phyloP scores from a whole-genome alignment of 2,797 vertebrate genomes.

The Nannoperca australis region DNA sequence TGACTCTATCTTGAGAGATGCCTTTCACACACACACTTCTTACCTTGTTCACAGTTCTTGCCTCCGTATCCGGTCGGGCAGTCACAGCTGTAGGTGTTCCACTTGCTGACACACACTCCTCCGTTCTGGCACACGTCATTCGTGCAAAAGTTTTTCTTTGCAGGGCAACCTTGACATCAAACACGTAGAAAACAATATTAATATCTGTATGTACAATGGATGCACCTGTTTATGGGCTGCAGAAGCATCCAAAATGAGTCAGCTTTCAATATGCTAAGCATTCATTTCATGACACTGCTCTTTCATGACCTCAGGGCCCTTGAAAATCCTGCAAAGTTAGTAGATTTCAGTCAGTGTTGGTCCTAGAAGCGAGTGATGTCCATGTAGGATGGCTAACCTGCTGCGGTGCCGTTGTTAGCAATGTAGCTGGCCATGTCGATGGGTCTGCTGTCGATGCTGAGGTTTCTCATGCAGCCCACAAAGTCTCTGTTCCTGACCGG shows the following conservation, averaged over 20 bases:
- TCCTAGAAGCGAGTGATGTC: background rate
- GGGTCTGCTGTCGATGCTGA: slow-evolving; percentile 91
- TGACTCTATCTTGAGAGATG: background rate
- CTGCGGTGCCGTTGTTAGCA: slow-evolving; percentile 95
- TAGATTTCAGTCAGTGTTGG: background rate
- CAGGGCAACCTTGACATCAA: slow-evolving; percentile 88
- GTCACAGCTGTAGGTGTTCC: slow-evolving; percentile 92
- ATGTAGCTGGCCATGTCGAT: slow-evolving; percentile 96
- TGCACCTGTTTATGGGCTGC: background rate
- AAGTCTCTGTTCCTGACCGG: slow-evolving; percentile 95
- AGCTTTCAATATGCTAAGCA: background rate
- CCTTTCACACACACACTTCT: slow-evolving; percentile 21
- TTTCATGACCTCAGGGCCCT: background rate
- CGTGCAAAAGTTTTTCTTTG: slow-evolving; percentile 92
- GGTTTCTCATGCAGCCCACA: slow-evolving; percentile 96
- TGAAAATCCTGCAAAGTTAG: background rate
- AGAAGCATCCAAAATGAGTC: background rate
- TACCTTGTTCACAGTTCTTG: slow-evolving; percentile 97
- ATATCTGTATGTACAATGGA: background rate
- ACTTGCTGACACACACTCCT: slow-evolving; percentile 92
- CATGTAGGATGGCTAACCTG: slow-evolving; percentile 81
- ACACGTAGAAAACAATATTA: background rate
- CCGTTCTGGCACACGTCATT: slow-evolving; percentile 90
- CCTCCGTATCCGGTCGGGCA: slow-evolving; percentile 92
- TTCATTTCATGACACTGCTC: too few species aligned